Percentiles rank a stretch among this genome's conserved stretches.
Evolutionary conservation across 2,797 vertebrate species (phyloP).

Genomic region (Poeciliopsis presidionis): DNA sequence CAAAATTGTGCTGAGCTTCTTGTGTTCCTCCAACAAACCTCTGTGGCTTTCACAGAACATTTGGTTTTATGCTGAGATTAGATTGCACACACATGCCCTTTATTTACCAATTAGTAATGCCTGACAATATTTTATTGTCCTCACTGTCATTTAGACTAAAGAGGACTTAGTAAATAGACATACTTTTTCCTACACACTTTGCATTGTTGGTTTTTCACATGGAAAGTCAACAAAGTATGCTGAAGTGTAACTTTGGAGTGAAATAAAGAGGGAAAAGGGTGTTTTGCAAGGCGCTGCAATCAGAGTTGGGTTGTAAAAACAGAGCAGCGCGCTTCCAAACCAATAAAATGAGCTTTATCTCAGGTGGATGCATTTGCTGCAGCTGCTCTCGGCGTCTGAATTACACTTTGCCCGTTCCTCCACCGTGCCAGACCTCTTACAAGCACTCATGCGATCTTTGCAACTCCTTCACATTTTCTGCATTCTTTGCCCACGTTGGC

Average conservation of each 20-base stretch:
- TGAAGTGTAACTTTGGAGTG: not conserved
- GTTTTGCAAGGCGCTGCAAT: not conserved
- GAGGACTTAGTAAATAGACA: not conserved
- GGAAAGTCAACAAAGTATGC: not conserved
- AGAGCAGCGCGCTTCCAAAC: not conserved
- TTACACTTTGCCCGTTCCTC: constrained; percentile 27
- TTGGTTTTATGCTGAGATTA: not conserved
- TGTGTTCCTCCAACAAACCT: not conserved
- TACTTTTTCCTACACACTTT: not conserved
- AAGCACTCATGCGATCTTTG: constrained; percentile 39
- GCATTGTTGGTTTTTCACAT: not conserved
- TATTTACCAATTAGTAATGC: not conserved
- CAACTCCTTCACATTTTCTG: constrained; percentile 52
- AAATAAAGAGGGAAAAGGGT: not conserved
- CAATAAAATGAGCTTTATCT: not conserved
- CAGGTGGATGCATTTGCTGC: not conserved
- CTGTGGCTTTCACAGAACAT: not conserved
- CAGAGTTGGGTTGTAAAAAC: not conserved
- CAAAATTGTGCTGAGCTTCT: not conserved
- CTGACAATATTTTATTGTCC: not conserved
- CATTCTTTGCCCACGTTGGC: constrained; percentile 61
- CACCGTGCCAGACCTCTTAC: constrained; percentile 12
- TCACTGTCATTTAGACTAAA: not conserved
- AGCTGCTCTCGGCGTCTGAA: constrained; percentile 3
- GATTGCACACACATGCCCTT: not conserved